Conservation (phyloP, 1,140 invertebrate species). For the Apis mellifera region Amel_HAv3.1 CM009941.2:12406001-12406500, state of each 20-base stretch:
- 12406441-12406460: not conserved
- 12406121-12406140: slow-evolving; percentile 51
- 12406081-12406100: not conserved
- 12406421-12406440: not conserved
- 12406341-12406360: slow-evolving; percentile 70
- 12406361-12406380: slow-evolving; percentile 72
- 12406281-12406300: slow-evolving; percentile 64
- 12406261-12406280: slow-evolving; percentile 18
- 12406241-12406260: slow-evolving; percentile 6
- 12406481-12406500: not conserved
- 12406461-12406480: not conserved
- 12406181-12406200: slow-evolving; percentile 64
- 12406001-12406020: slow-evolving; percentile 67
- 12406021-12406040: slow-evolving; percentile 6
- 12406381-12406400: slow-evolving; percentile 70
- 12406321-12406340: slow-evolving; percentile 69
- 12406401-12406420: slow-evolving; percentile 45
- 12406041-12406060: not conserved
- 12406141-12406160: slow-evolving; percentile 55
- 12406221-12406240: slow-evolving; percentile 54
- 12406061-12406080: not conserved
- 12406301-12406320: slow-evolving; percentile 58
- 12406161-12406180: slow-evolving; percentile 58
- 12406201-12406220: slow-evolving; percentile 53
- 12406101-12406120: not conserved